Percentiles rank a stretch among this genome's conserved stretches.
Evolutionary conservation across 1,140 invertebrate species (phyloP).

Genomic region (Stratiolaelaps scimitus): DNA sequence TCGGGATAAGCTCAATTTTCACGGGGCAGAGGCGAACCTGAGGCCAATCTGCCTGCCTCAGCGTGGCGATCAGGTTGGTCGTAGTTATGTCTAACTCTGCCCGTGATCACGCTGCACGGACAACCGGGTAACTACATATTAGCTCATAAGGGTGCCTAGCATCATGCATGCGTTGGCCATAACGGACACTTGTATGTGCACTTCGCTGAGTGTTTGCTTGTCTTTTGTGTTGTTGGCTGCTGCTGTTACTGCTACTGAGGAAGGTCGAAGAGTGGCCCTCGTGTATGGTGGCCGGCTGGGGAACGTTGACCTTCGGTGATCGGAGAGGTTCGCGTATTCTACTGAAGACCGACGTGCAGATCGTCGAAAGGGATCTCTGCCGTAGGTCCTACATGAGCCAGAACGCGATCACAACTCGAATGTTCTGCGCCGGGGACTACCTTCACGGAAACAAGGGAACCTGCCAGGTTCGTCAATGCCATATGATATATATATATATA

Average conservation of each 20-base stretch:
- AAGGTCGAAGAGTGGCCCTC: background rate
- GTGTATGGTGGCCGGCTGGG: conserved; percentile 3
- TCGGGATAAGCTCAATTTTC: background rate
- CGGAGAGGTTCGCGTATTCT: background rate
- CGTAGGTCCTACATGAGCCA: background rate
- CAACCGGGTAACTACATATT: no score
- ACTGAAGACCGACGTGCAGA: conserved; percentile 1
- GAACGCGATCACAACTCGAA: background rate
- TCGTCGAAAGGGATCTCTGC: background rate
- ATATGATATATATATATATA: no score
- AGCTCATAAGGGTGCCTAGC: no score
- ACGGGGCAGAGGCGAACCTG: background rate
- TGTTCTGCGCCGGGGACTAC: conserved; percentile 26
- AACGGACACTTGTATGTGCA: no score
- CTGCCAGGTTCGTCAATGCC: conserved; percentile 2
- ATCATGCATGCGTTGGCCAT: no score
- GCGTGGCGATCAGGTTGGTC: background rate
- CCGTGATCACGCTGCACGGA: no score
- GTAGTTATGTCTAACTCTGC: no score
- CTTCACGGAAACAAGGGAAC: background rate
- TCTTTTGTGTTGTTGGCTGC: no score
- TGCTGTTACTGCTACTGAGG: no score
- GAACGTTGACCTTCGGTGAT: background rate
- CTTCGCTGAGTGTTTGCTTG: no score
- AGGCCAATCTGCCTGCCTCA: conserved; percentile 10